Percentiles rank a stretch among this genome's conserved stretches.
Conservation (phyloP, 2,888 invertebrate species). For the Drosophila merina region DNA sequence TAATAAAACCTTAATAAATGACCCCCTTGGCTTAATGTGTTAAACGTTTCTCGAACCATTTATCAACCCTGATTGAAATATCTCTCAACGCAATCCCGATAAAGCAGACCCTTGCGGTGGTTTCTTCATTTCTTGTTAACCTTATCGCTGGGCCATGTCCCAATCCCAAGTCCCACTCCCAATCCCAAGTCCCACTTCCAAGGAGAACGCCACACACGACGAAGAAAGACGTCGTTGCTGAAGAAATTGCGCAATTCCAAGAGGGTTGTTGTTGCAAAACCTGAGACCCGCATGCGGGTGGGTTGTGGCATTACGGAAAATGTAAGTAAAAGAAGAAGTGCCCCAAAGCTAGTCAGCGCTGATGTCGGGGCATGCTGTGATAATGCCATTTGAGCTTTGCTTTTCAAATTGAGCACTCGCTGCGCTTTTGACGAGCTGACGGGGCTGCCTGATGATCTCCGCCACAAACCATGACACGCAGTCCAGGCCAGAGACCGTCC, state of each 20-base stretch:
- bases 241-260: conserved; percentile 65
- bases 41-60: conserved; percentile 33
- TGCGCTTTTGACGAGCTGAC: conserved; percentile 55
- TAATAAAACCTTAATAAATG: conserved; percentile 23
- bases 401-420: conserved; percentile 77
- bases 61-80: conserved; percentile 43
- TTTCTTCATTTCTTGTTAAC: conserved; percentile 25
- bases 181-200: not conserved
- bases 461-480: conserved; percentile 30
- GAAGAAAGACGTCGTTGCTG: conserved; percentile 17
- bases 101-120: conserved; percentile 19
- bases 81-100: conserved; percentile 36
- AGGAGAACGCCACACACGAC: conserved; percentile 58
- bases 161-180: not conserved
- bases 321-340: not conserved
- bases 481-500: not conserved
- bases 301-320: conserved; percentile 50
- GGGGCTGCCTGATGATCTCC: conserved; percentile 56
- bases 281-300: conserved; percentile 69
- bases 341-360: not conserved
- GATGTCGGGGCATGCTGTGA: conserved; percentile 67
- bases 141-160: conserved; percentile 49
- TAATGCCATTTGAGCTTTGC: conserved; percentile 74
- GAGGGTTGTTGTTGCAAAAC: conserved; percentile 56
- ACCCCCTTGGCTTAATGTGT: conserved; percentile 26